phyloP scores from a whole-genome alignment of 2,113 vertebrate species.

The Colius striatus region DNA sequence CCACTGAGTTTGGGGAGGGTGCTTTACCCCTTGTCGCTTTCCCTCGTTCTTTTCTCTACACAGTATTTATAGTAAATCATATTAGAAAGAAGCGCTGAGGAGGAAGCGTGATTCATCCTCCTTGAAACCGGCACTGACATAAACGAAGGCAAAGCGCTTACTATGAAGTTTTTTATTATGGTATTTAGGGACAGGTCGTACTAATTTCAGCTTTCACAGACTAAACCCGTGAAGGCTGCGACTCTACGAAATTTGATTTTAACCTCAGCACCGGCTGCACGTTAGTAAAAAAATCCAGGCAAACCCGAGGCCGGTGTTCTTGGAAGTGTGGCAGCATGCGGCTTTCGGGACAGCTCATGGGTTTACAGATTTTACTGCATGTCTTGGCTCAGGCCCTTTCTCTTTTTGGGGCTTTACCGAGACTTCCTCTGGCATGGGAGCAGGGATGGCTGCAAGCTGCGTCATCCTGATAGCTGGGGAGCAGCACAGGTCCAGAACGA shows the following conservation, averaged over 20 bases:
- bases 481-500: neutral
- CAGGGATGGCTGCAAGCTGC: neutral
- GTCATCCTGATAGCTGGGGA: fast-evolving
- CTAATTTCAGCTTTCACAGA: constrained; percentile 42
- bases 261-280: neutral
- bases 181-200: constrained; percentile 71
- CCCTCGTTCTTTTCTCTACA: neutral
- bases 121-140: constrained; percentile 71
- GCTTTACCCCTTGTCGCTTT: neutral
- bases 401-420: neutral
- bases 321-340: neutral
- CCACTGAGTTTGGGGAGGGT: neutral
- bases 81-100: constrained; percentile 67
- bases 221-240: neutral
- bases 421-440: fast-evolving
- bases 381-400: fast-evolving
- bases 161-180: constrained; percentile 53
- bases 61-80: constrained; percentile 78
- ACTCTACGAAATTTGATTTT: constrained; percentile 29
- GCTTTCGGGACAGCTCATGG: neutral
- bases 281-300: neutral
- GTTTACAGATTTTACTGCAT: neutral
- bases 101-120: constrained; percentile 77
- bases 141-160: constrained; percentile 73
- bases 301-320: neutral